Conservation (phyloP, 2,113 vertebrate species). For the Crotalus tigris region DNA sequence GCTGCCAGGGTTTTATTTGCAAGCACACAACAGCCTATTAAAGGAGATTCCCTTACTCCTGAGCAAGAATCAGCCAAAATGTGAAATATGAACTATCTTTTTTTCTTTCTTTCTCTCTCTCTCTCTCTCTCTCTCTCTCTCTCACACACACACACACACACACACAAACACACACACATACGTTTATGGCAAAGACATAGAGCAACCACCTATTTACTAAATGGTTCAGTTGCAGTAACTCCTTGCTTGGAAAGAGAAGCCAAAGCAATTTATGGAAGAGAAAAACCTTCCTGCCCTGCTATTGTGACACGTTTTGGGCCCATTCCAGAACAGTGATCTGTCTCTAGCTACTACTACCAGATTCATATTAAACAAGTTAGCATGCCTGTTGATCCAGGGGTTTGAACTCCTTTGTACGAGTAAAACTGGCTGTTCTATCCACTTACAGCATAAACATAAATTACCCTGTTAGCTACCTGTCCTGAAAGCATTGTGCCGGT, state of each 20-base stretch:
- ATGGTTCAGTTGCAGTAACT: background rate
- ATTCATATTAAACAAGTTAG: background rate
- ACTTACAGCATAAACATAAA: background rate
- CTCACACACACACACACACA: background rate
- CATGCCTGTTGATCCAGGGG: rapidly evolving
- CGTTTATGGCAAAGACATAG: background rate
- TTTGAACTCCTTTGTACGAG: background rate
- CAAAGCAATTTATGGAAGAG: background rate
- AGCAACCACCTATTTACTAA: slow-evolving; percentile 34
- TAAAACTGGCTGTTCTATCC: background rate
- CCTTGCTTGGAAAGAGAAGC: rapidly evolving
- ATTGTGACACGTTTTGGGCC: background rate
- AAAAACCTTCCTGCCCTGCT: background rate
- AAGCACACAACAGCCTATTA: rapidly evolving
- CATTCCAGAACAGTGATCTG: background rate
- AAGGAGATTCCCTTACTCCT: background rate
- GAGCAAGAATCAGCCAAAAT: background rate
- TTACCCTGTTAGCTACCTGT: background rate
- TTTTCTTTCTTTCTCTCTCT: rapidly evolving
- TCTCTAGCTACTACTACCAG: background rate
- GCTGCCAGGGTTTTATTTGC: rapidly evolving
- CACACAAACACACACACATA: background rate
- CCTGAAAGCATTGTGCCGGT: background rate
- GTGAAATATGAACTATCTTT: rapidly evolving
- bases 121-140: background rate